These are phyloP conservation scores for Drosophila kikkawai DNA, from an alignment of 1,140 invertebrate genomes.

Conservation along the genomic window DNA sequence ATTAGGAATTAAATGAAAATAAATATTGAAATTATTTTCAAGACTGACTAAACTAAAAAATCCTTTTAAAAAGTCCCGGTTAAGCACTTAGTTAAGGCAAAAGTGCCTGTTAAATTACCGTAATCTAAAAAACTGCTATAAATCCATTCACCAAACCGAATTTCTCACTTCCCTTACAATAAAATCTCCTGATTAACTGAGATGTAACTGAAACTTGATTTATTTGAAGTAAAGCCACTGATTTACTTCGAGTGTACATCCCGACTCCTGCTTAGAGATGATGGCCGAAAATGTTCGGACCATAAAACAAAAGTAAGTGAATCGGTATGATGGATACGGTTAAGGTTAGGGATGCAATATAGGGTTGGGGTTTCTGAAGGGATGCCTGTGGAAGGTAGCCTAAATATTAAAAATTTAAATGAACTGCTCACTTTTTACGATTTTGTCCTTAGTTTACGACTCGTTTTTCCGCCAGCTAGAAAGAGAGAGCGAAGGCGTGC, in stretches of 20 bases:
- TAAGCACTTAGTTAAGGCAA: neutral
- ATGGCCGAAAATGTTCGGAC: conserved; percentile 60
- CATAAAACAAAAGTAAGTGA: conserved; percentile 67
- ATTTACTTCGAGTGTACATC: conserved; percentile 26
- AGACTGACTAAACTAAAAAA: too few species aligned
- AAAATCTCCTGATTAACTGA: neutral
- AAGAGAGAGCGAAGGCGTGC: conserved; percentile 43
- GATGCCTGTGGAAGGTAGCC: conserved; percentile 41
- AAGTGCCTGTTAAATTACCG: neutral
- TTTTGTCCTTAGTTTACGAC: conserved; percentile 82
- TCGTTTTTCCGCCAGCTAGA: conserved; percentile 17
- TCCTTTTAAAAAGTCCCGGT: neutral
- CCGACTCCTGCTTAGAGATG: conserved; percentile 31
- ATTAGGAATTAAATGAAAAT: too few species aligned
- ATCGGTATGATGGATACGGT: conserved; percentile 51
- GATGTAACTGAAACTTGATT: neutral
- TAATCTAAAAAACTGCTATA: neutral
- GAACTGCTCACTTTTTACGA: conserved; percentile 82
- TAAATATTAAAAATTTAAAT: conserved; percentile 84
- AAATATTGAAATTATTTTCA: too few species aligned
- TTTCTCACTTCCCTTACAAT: too few species aligned
- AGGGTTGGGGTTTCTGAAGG: neutral
- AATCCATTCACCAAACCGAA: neutral
- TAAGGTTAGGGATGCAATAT: conserved; percentile 28
- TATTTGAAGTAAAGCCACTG: neutral